Conservation (phyloP, 2,113 vertebrate species). For the Hassar affinis region DNA sequence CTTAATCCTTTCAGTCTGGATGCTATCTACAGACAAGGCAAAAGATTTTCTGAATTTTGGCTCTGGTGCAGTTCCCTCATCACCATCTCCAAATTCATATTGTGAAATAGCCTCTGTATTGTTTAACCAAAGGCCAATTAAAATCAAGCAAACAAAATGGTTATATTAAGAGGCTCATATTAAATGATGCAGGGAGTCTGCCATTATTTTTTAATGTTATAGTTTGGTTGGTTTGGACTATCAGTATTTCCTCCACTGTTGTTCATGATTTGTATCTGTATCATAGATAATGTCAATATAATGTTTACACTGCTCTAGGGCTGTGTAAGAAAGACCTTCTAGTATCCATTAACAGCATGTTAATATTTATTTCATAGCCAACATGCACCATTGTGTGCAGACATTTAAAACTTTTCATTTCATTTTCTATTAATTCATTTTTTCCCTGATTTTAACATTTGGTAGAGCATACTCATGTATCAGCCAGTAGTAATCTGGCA, state of each 20-base stretch:
- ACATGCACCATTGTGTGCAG: background rate
- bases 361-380: background rate
- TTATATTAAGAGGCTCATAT: background rate
- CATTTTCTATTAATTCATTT: background rate
- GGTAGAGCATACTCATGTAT: background rate
- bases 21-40: background rate
- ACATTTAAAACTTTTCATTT: background rate
- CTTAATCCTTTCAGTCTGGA: background rate
- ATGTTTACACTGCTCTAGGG: background rate
- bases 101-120: background rate
- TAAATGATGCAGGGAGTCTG: background rate
- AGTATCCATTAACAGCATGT: background rate
- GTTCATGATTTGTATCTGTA: background rate
- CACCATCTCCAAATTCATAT: background rate
- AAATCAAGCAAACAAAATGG: background rate
- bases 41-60: background rate
- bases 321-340: background rate
- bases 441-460: background rate
- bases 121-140: background rate
- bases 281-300: background rate
- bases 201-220: background rate
- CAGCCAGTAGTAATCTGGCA: background rate
- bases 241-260: background rate
- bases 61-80: background rate
- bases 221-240: background rate